These are phyloP conservation scores for Drosophila azteca DNA, from an alignment of 1,140 invertebrate genomes.

Conservation along the genomic window DNA sequence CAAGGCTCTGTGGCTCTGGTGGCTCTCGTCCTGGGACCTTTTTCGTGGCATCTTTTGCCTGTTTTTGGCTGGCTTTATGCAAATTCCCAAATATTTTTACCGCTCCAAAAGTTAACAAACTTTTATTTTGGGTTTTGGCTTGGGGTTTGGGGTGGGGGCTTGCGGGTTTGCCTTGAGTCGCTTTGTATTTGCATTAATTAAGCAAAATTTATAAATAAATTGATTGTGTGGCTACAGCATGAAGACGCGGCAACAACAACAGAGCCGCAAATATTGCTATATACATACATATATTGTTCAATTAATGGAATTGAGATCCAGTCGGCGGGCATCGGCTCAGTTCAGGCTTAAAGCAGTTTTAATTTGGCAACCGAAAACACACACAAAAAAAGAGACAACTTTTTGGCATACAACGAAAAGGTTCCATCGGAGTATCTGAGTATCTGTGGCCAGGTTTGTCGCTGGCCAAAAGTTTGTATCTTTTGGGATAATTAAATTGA, in stretches of 20 bases:
- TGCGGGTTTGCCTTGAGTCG: slow-evolving; percentile 16
- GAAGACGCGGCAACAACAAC: too few relatives aligned
- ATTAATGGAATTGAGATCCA: slow-evolving; percentile 69
- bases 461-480: slow-evolving; percentile 6
- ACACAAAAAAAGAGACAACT: slow-evolving; percentile 4
- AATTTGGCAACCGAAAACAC: slow-evolving; percentile 32
- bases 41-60: slow-evolving; percentile 1
- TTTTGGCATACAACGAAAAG: slow-evolving; percentile 7
- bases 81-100: slow-evolving; percentile 48
- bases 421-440: slow-evolving; percentile 6
- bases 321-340: slow-evolving; percentile 51
- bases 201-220: slow-evolving; percentile 73
- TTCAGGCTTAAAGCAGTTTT: slow-evolving; percentile 43
- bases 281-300: slow-evolving; percentile 53
- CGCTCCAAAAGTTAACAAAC: slow-evolving; percentile 43
- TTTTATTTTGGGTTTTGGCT: slow-evolving; percentile 29
- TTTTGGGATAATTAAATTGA: background rate
- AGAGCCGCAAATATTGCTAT: slow-evolving; percentile 38
- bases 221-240: slow-evolving; percentile 60
- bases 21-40: background rate
- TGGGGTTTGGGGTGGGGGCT: too few relatives aligned
- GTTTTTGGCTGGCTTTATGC: slow-evolving; percentile 39
- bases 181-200: slow-evolving; percentile 75
- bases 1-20: background rate
- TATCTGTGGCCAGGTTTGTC: slow-evolving; percentile 5